Base-by-base conservation (phyloP, 2,113 vertebrate genomes). In the Istiophorus platypterus region DNA sequence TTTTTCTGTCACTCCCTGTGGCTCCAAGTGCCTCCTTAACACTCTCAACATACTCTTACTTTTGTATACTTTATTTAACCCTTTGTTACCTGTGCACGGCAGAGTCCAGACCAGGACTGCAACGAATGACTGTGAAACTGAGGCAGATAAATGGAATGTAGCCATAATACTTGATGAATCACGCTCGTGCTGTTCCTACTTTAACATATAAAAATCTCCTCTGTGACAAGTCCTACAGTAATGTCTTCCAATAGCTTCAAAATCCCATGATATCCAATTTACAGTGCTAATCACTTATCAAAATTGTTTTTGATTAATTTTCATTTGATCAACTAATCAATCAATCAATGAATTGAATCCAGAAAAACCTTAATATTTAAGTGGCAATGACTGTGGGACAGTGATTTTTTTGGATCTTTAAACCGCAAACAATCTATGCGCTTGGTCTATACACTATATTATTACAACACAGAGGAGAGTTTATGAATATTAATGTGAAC, bases 21-120 rank as follows among this genome's bases (percentile, higher is more conserved):
- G 34, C 51, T 76, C 18, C 41, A 7, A 41, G 41, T 14, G 24
- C n/a, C n/a, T 77, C 58, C 72, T 75, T 45, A 66, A 51, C 15
- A 72, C 72, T 82, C 69, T 57, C 22, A 12, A 39, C 79, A 76
- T 22, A 42, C 10, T 56, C 52, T 26, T n/a, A 13, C n/a, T 56
- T 26, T 56, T 12, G 9, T 56, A 6, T 13, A 26, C 11, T 56
- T n/a, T 56, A 3, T 56, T 56, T 56, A 56, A 56, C 52, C n/a
- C 52, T 56, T 2, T 12, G 52, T 26, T 56, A 26, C 22, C 51
- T 54, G 8, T 22, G 10, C 11, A 10, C n/a, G 2, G 52, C 45
- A 5, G 52, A 14, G n/a, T 56, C 4, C 10, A 14, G 22, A 24
- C 51, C 24, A 24, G 22, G n/a, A 1, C 51, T 24, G 8, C 49